Percentiles rank a stretch among this genome's conserved stretches.
Conservation (phyloP, 2,113 vertebrate species). For the Gavia stellata region DNA sequence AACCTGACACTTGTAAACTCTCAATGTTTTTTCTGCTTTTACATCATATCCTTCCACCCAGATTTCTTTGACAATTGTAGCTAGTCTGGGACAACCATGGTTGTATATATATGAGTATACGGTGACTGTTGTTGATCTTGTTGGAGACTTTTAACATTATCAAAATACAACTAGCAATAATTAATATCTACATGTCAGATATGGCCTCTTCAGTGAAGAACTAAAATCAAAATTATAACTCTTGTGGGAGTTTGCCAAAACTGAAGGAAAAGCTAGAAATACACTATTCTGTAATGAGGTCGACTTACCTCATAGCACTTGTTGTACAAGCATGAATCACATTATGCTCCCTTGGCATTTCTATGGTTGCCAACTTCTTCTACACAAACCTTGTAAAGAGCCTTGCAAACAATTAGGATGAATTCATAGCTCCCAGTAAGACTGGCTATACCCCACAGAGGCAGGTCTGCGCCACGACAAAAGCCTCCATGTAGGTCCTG, state of each 20-base stretch:
- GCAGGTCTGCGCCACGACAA: background rate
- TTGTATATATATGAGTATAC: background rate
- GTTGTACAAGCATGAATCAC: background rate
- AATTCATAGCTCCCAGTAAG: background rate
- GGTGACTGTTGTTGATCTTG: background rate
- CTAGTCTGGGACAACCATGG: background rate
- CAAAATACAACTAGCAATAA: background rate
- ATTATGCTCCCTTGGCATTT: background rate
- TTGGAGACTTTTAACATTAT: background rate
- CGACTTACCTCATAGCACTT: background rate
- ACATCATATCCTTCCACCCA: background rate
- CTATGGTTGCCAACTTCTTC: background rate
- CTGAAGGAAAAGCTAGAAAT: background rate
- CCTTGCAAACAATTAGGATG: background rate
- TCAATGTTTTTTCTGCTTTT: background rate
- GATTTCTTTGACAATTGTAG: background rate
- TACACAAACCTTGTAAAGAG: background rate
- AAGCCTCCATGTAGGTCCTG: fast-evolving
- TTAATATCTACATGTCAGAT: background rate
- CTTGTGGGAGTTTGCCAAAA: background rate
- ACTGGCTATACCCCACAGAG: background rate
- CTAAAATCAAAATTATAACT: background rate
- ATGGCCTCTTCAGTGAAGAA: background rate
- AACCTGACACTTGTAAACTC: background rate
- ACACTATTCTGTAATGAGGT: background rate